Evolutionary conservation across 2,888 invertebrate species (phyloP), one percentile per base, ranked within the genome.

Genomic region (Nesidiocoris tenuis): DNA sequence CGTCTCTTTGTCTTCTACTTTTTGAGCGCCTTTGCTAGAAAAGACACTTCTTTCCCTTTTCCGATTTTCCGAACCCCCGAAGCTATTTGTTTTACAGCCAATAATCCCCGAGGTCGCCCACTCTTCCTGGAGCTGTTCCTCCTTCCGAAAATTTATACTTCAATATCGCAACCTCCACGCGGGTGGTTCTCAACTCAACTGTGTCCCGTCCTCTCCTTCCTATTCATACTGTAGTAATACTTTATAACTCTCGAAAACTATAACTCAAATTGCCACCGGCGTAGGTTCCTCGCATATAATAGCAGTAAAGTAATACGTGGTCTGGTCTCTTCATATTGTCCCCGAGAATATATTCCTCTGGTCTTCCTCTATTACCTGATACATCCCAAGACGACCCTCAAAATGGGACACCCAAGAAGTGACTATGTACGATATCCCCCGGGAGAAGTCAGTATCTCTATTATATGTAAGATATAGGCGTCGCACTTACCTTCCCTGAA

Each of bases 81-180:
- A 70, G 72, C 72, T 72, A 72, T 72, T 72, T 72, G 63, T 72
- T 72, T 72, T 72, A 72, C 72, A 72, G 72, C 72, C 72, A 72
- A 72, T 72, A 72, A 72, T 72, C 72, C 59, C 19, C 72, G 55
- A 70, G 59, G 59, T 57, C 70, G 57, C 39, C 39, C 24, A 24
- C 25, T 61, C 72, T 39, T 39, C 63, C 72, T 19, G 39, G 25
- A 54, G 59, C 59, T 59, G 59, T 59, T 59, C 59, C n/a, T 18
- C n/a, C 17, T 19, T 18, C 63, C 72, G 22, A 72, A 72, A n/a
- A 72, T 72, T 72, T 72, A 72, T 72, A 72, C 72, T 70, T 70
- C 70, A 70, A 70, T 70, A 70, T 70, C 70, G 70, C 70, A 12
- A 24, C 57, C 22, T 5, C 70, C 57, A 56, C 56, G 23, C 70